Evolutionary conservation across 2,113 vertebrate species (phyloP).

Genomic region (human): DNA sequence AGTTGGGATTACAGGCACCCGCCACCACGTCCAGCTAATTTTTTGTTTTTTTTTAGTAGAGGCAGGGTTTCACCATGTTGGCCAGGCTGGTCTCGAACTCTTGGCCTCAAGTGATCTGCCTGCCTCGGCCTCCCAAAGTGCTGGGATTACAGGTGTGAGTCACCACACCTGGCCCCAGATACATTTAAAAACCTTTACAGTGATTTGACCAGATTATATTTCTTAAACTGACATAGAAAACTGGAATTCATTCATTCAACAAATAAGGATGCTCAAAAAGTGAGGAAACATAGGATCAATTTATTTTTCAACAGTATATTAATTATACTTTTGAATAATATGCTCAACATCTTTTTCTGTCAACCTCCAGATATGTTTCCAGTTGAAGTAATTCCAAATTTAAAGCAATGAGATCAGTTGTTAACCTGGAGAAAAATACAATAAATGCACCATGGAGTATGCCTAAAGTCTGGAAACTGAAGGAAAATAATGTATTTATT

Average conservation of each 20-base stretch:
- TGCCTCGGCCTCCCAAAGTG: too few species aligned
- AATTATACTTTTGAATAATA: neutral
- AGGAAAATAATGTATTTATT: neutral
- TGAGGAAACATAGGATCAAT: neutral
- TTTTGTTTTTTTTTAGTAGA: too few species aligned
- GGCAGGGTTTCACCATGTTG: too few species aligned
- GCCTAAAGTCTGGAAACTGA: neutral
- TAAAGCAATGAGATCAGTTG: neutral
- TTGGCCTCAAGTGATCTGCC: too few species aligned
- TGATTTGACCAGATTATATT: neutral
- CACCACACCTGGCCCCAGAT: neutral
- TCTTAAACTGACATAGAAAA: constrained; percentile 25
- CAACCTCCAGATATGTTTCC: neutral
- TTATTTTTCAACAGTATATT: constrained; percentile 4
- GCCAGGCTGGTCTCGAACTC: too few species aligned
- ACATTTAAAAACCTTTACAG: neutral
- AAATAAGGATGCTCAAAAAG: neutral
- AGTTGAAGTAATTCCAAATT: neutral
- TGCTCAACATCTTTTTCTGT: neutral
- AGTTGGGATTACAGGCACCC: too few species aligned
- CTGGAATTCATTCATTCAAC: neutral
- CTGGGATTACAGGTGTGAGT: too few species aligned
- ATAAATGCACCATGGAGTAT: neutral
- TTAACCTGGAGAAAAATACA: constrained; percentile 1
- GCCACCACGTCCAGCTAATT: too few species aligned